Base-by-base conservation (phyloP, 2,888 invertebrate genomes). In the Dryomyza anilis region DNA sequence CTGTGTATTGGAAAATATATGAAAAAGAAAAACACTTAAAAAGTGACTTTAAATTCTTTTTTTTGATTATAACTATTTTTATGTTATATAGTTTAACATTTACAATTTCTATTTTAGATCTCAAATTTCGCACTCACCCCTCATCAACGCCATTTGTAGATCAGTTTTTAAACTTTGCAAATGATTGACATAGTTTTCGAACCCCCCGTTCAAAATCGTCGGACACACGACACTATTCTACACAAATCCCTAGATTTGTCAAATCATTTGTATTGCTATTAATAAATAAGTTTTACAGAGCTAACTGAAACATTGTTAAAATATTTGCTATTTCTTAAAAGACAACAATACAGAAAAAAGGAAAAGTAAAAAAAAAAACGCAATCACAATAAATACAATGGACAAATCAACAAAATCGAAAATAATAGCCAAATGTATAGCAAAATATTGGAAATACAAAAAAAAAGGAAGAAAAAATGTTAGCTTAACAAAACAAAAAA, bases 361-460 rank as follows among this genome's bases (percentile, higher is more conserved):
- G 7, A 23, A 1, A 27, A n/a, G 27, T 14, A 14, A 23, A 3
- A n/a, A 50, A 50, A 16, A 48, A 14, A 50, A 43, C 25, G 27
- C 12, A 23, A 36, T n/a, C n/a, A n/a, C n/a, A n/a, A n/a, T 14
- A 4, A 46, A 16, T 2, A 46, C 46, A 10, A 46, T n/a, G 10
- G 10, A n/a, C 21, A 16, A 46, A 10, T 19, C 7, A 12, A 21
- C 33, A 33, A 10, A 36, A 33, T 21, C 12, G 36, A 19, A n/a
- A 21, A 12, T 27, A 36, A 25, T 25, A 25, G 25, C 12, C 23
- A 50, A 25, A 23, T 25, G 12, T 27, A n/a, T 55, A 21, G 12
- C 55, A 33, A 36, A 55, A 55, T 55, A 55, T 33, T 55, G 55
- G 21, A 36, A 12, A 33, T 36, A 55, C 55, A 55, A 55, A 55